Percentiles rank a stretch among this genome's conserved stretches.
phyloP scores from a whole-genome alignment of 1,140 invertebrate species.

The Dryas iulia region DNA sequence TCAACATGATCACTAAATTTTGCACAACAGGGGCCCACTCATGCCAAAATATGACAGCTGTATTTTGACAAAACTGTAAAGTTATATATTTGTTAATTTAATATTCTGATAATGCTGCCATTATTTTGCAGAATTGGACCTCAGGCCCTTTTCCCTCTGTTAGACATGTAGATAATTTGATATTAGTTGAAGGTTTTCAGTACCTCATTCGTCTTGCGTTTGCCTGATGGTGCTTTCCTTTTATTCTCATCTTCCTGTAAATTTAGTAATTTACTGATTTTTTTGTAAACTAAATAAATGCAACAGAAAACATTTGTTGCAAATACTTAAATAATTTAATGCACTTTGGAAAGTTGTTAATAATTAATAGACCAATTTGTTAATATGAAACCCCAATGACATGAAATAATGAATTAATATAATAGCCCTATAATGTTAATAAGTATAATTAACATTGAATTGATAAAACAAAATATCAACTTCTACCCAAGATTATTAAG shows the following conservation, averaged over 20 bases:
- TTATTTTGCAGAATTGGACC: conserved; percentile 50
- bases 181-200: conserved; percentile 79
- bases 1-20: conserved; percentile 31
- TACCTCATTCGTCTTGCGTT: conserved; percentile 81
- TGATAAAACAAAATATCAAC: too few species aligned
- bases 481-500: too few species aligned
- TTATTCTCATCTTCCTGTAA: conserved; percentile 81
- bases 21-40: conserved; percentile 40
- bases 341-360: background rate
- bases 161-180: conserved; percentile 43
- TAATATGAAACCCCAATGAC: background rate
- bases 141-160: conserved; percentile 74
- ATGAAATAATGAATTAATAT: background rate
- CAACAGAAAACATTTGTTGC: too few species aligned
- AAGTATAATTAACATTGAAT: background rate
- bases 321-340: too few species aligned
- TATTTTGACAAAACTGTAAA: background rate
- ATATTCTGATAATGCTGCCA: conserved; percentile 22
- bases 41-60: conserved; percentile 43
- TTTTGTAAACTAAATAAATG: too few species aligned
- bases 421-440: background rate
- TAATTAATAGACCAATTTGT: background rate
- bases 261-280: conserved; percentile 66
- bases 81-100: background rate
- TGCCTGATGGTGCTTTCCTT: conserved; percentile 73